Percentiles rank a stretch among this genome's conserved stretches.
phyloP scores from a whole-genome alignment of 2,113 vertebrate genomes.

The Platysternon megacephalum region DNA sequence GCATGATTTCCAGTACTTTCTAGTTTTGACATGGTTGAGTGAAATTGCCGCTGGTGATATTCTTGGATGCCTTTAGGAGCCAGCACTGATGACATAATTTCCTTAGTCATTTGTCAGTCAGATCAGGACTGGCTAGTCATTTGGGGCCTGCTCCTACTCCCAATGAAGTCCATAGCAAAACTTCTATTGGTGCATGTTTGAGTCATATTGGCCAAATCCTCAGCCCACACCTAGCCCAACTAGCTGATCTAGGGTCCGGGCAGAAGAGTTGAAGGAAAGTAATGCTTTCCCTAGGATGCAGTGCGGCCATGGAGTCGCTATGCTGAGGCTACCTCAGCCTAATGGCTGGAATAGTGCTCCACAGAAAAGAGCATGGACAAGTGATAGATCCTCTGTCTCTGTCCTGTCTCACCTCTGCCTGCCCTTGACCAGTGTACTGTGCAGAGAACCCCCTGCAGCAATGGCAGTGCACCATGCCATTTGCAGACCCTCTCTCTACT shows the following conservation, averaged over 20 bases:
- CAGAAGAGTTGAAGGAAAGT: neutral
- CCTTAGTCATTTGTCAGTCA: neutral
- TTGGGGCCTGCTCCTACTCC: neutral
- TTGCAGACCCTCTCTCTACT: neutral
- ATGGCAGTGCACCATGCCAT: neutral
- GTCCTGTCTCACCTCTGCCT: neutral
- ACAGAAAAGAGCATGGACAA: neutral
- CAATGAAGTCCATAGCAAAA: neutral
- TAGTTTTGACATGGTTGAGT: neutral
- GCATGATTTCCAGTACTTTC: neutral
- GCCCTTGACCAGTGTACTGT: neutral
- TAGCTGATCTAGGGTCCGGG: neutral
- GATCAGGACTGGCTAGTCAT: neutral
- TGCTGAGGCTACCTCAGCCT: neutral
- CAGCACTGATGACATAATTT: neutral
- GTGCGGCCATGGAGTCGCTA: neutral
- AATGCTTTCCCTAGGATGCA: neutral
- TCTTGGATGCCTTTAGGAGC: neutral
- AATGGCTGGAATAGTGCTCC: neutral
- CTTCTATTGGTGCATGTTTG: neutral
- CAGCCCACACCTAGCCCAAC: neutral
- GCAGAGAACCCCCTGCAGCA: neutral
- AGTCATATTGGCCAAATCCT: neutral
- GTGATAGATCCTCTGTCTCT: neutral
- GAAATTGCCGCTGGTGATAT: rapidly evolving